Evolutionary conservation across 2,113 vertebrate genomes (phyloP), one percentile per base, ranked within the genome.

Genomic region (Pseudopipra pipra): DNA sequence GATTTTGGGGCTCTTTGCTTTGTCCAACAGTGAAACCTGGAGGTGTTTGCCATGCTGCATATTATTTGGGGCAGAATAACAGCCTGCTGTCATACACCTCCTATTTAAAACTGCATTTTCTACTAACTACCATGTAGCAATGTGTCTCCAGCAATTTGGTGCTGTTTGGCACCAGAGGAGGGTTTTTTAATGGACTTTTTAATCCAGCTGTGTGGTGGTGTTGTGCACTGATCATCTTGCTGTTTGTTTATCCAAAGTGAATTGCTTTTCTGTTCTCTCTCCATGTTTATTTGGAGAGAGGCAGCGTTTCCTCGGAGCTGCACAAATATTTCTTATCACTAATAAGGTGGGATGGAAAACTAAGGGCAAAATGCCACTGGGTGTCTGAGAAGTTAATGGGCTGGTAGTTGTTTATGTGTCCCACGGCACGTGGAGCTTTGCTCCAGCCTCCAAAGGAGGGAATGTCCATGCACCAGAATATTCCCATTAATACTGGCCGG

Each of bases 401-500:
- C 35, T 54, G 67, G 63, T 51, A 12, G 59, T 78, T 41, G 8
- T 8, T 1, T 37, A 2, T 2, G 9, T 17, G 41, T 37, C 39
- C 75, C 33, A 1, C 0, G 49, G 59, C 2, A 3, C 2, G 43
- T 18, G n/a, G 17, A 82, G 66, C 71, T 56, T 51, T 8, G 21
- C 33, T 85, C 28, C 85, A 63, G 1, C 71, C 65, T 71, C 59
- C 59, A 3, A 19, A 14, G 41, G 47, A 47, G 3, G 5, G 12
- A 12, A 33, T 1, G 35, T 20, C 78, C 9, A 0, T 2, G 11
- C 51, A 39, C 33, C 24, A 59, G 55, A 13, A 16, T 25, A 8
- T 52, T 41, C 39, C 13, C 5, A 5, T 8, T 6, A 2, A 3
- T 17, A 1, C 0, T 2, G 14, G 5, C 2, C 17, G 6, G 1